These are phyloP conservation scores for Sorex araneus DNA, from an alignment of 2,113 vertebrate genomes.

Conservation along the genomic window DNA sequence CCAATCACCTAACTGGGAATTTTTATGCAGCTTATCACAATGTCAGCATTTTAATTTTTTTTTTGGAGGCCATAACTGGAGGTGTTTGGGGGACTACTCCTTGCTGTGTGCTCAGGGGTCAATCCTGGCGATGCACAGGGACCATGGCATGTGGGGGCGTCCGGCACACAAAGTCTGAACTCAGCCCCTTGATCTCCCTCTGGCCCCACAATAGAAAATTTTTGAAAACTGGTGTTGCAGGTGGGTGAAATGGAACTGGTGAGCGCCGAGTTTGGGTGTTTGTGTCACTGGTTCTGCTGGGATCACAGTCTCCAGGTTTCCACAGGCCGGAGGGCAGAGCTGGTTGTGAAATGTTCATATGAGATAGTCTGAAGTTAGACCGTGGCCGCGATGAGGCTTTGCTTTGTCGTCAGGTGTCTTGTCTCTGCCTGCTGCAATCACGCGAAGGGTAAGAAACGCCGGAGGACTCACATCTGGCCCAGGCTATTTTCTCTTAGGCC, in stretches of 20 bases:
- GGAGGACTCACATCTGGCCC: background rate
- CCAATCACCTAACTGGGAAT: background rate
- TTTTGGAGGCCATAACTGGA: no score
- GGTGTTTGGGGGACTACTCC: no score
- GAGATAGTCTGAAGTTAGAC: no score
- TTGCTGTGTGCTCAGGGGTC: no score
- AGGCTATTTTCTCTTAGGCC: background rate
- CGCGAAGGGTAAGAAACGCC: background rate
- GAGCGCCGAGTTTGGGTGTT: background rate
- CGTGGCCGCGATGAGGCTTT: background rate
- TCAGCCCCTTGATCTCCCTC: no score
- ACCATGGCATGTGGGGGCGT: no score
- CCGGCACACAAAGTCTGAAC: no score
- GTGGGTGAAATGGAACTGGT: background rate
- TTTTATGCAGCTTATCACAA: background rate
- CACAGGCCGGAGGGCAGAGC: no score
- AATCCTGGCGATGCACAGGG: no score
- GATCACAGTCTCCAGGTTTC: background rate
- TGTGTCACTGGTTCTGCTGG: background rate
- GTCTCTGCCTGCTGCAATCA: background rate
- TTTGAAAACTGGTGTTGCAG: background rate
- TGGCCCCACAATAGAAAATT: no score
- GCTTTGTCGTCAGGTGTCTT: background rate
- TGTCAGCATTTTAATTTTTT: no score
- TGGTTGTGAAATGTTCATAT: no score